These are phyloP conservation scores for Anas capensis DNA, from an alignment of 2,797 vertebrate genomes.

Conservation along the genomic window DNA sequence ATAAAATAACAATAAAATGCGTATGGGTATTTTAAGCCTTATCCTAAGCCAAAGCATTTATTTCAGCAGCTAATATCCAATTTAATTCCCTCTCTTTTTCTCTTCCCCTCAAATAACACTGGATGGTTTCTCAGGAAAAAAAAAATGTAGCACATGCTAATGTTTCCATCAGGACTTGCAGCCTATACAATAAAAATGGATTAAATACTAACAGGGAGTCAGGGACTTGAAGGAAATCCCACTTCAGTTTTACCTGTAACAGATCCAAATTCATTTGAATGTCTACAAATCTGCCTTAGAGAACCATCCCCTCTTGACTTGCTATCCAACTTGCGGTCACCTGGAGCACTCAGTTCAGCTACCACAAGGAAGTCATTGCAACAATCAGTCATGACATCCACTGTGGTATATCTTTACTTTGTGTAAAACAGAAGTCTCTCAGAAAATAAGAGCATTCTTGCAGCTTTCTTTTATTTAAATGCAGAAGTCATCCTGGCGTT, in stretches of 20 bases:
- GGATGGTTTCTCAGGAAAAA: background rate
- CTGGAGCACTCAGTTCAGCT: background rate
- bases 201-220: background rate
- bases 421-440: background rate
- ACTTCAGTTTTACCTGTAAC: background rate
- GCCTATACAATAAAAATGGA: background rate
- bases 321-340: background rate
- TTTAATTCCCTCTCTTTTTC: background rate
- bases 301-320: background rate
- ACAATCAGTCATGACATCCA: background rate
- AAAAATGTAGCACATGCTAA: background rate
- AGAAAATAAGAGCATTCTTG: background rate
- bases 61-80: background rate
- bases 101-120: background rate
- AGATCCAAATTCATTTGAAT: background rate
- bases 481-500: background rate
- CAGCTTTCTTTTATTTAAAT: background rate
- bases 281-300: background rate
- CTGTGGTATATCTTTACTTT: background rate
- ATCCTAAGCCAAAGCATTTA: background rate
- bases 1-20: no score
- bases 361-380: background rate
- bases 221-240: background rate
- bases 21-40: background rate
- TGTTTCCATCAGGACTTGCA: background rate